Percentiles rank a stretch among this genome's conserved stretches.
phyloP scores from a whole-genome alignment of 2,113 vertebrate species.

The Tupaia tana region DNA sequence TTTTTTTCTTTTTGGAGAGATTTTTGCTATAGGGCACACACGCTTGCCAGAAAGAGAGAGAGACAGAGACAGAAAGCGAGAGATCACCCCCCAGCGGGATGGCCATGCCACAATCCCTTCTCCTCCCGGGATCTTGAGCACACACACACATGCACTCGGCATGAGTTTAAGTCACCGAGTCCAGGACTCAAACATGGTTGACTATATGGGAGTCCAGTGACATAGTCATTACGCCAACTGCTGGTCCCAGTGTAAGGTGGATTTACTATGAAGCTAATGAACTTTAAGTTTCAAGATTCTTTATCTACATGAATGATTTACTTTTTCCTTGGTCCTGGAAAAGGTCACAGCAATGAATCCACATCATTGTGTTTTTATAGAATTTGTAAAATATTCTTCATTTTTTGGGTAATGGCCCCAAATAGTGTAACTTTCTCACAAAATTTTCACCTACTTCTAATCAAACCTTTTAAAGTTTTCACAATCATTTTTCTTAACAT shows the following conservation, averaged over 20 bases:
- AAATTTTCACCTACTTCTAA: neutral
- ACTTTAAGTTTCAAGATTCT: neutral
- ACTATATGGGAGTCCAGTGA: too few species aligned
- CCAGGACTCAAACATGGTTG: too few species aligned
- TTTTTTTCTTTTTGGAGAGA: too few species aligned
- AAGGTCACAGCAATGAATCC: neutral
- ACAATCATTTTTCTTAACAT: neutral
- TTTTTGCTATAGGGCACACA: too few species aligned
- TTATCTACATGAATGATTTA: neutral
- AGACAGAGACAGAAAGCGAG: too few species aligned
- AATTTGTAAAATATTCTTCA: constrained; percentile 1
- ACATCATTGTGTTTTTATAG: neutral
- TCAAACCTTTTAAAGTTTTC: neutral
- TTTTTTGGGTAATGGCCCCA: neutral
- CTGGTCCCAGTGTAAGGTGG: neutral
- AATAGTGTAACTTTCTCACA: neutral
- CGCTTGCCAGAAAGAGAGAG: too few species aligned
- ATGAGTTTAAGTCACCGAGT: too few species aligned
- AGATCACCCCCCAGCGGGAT: too few species aligned
- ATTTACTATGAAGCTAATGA: neutral
- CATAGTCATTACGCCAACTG: too few species aligned
- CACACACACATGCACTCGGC: too few species aligned
- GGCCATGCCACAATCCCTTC: too few species aligned
- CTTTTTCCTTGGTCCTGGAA: neutral
- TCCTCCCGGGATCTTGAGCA: too few species aligned